phyloP scores from a whole-genome alignment of 2,113 vertebrate genomes.

The Sapayoa aenigma region DNA sequence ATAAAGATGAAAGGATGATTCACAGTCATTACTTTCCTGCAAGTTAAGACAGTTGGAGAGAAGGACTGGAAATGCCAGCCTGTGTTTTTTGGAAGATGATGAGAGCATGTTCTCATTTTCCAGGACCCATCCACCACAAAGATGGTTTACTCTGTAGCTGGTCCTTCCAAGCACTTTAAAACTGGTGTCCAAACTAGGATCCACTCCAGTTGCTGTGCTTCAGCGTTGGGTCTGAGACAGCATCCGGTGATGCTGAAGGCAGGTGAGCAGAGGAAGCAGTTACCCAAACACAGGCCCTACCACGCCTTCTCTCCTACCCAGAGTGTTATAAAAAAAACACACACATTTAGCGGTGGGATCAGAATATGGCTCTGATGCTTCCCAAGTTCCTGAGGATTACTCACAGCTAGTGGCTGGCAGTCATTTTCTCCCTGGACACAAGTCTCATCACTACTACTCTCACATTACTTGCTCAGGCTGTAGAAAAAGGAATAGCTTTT shows the following conservation, averaged over 20 bases:
- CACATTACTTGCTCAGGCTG: neutral
- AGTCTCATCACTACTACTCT: neutral
- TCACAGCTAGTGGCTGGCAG: neutral
- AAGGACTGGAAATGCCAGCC: neutral
- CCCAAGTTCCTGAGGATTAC: neutral
- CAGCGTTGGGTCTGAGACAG: neutral
- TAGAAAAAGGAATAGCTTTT: neutral
- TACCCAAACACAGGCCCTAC: neutral
- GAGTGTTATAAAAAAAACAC: neutral
- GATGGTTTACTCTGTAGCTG: neutral
- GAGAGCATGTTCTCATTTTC: neutral
- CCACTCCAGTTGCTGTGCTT: neutral
- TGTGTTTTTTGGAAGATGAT: neutral
- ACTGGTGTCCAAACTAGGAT: neutral
- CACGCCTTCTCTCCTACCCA: neutral
- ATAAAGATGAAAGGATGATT: neutral
- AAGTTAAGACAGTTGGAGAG: neutral
- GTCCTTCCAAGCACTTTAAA: neutral
- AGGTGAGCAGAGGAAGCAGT: neutral
- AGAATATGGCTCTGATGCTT: neutral
- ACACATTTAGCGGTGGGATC: fast-evolving
- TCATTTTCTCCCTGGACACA: neutral
- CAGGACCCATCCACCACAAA: neutral
- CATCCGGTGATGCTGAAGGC: neutral
- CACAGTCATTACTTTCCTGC: neutral